These are phyloP conservation scores for Speoplatyrhinus poulsoni DNA, from an alignment of 2,113 vertebrate species.

Conservation along the genomic window DNA sequence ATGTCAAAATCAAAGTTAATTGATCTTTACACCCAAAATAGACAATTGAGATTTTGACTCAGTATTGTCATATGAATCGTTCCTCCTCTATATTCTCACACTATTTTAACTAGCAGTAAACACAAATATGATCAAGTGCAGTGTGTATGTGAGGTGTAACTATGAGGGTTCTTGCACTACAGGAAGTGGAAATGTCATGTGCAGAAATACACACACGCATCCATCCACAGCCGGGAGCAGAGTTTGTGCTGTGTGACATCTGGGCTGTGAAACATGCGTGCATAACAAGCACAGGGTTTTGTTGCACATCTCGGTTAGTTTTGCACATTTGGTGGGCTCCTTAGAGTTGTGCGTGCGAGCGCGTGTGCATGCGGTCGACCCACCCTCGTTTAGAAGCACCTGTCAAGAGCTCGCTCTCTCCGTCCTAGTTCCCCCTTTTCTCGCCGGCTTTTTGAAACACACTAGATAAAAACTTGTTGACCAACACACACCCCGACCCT, in stretches of 20 bases:
- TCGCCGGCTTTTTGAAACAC: not conserved
- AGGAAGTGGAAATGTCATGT: slow-evolving; percentile 53
- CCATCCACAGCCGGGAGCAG: not conserved
- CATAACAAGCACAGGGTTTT: slow-evolving; percentile 5
- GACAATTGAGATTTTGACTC: not conserved
- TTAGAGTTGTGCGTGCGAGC: not conserved
- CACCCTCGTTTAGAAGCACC: not conserved
- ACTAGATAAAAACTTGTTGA: not conserved
- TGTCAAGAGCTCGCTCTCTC: slow-evolving; percentile 9
- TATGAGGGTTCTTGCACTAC: slow-evolving; percentile 29
- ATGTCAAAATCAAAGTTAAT: too few species aligned
- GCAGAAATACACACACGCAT: slow-evolving; percentile 24
- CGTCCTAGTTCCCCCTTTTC: not conserved
- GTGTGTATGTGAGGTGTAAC: slow-evolving; percentile 27
- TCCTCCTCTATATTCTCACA: not conserved
- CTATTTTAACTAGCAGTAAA: not conserved
- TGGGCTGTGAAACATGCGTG: not conserved
- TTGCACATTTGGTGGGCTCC: slow-evolving; percentile 33
- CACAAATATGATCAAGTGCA: not conserved
- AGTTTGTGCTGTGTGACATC: not conserved
- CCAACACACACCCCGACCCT: not conserved
- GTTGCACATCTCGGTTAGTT: slow-evolving; percentile 17
- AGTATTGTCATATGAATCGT: not conserved
- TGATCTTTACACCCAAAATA: not conserved
- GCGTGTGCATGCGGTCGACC: not conserved